These are phyloP conservation scores for Podarcis lilfordi DNA, from an alignment of 2,797 vertebrate species.

Conservation along the genomic window DNA sequence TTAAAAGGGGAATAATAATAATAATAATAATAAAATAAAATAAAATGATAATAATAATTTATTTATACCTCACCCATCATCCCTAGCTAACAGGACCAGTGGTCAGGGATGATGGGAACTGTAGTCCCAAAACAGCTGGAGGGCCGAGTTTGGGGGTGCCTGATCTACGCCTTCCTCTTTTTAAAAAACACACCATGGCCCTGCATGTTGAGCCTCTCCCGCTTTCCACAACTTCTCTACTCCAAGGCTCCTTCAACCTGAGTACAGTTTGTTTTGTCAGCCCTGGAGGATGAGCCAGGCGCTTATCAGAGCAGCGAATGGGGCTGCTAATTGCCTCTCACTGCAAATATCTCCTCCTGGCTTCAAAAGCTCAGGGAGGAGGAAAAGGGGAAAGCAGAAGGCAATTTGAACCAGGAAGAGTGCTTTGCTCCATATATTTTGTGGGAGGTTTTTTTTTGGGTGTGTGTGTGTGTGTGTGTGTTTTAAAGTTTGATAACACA, in stretches of 20 bases:
- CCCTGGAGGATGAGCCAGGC: neutral
- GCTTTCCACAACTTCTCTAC: neutral
- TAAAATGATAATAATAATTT: no score
- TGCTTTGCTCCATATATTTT: neutral
- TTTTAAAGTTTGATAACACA: neutral
- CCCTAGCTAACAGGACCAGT: no score
- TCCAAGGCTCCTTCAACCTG: neutral
- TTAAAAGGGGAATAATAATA: no score
- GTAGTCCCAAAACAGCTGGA: no score
- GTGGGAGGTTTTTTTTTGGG: no score
- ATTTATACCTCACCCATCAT: no score
- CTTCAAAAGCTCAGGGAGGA: neutral
- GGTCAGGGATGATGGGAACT: no score
- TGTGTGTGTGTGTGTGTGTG: no score
- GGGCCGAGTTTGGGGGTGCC: no score
- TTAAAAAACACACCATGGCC: no score
- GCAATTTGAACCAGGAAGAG: neutral
- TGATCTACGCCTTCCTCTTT: neutral
- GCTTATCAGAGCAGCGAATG: neutral
- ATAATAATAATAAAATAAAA: no score
- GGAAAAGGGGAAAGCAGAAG: neutral
- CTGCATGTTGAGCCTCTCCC: neutral
- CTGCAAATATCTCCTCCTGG: neutral
- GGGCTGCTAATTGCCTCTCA: neutral
- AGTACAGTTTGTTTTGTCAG: neutral